Conservation (phyloP, 1,140 invertebrate genomes). For the Polypedilum vanderplanki region DNA sequence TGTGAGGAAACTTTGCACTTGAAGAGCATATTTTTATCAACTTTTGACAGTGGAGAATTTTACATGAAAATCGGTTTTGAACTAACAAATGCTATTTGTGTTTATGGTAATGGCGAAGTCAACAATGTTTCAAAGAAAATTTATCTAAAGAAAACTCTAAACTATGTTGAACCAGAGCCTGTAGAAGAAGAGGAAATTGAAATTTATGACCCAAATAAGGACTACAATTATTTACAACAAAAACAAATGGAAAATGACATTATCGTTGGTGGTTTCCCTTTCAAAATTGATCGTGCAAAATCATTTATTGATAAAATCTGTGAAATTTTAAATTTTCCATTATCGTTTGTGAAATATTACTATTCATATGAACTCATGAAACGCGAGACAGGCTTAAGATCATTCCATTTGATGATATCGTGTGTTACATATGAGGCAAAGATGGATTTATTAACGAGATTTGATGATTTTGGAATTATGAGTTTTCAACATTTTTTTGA, state of each 20-base stretch:
- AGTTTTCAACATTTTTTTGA: conserved; percentile 16
- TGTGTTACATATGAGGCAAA: neutral
- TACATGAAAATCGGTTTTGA: conserved; percentile 63
- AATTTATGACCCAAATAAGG: neutral
- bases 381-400: neutral
- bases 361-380: neutral
- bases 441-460: neutral
- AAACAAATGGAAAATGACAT: neutral
- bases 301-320: neutral
- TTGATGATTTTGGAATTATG: neutral
- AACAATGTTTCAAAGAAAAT: conserved; percentile 3
- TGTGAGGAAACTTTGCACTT: conserved; percentile 52
- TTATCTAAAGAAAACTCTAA: neutral
- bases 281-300: neutral
- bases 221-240: conserved; percentile 9
- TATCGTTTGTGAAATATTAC: neutral
- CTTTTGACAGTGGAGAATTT: conserved; percentile 68
- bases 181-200: neutral
- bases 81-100: neutral
- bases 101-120: neutral
- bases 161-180: neutral
- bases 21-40: conserved; percentile 62
- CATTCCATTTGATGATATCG: neutral
- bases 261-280: neutral
- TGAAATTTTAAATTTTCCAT: neutral